These are phyloP conservation scores for Molorchus minor DNA, from an alignment of 2,888 invertebrate genomes.

Conservation along the genomic window DNA sequence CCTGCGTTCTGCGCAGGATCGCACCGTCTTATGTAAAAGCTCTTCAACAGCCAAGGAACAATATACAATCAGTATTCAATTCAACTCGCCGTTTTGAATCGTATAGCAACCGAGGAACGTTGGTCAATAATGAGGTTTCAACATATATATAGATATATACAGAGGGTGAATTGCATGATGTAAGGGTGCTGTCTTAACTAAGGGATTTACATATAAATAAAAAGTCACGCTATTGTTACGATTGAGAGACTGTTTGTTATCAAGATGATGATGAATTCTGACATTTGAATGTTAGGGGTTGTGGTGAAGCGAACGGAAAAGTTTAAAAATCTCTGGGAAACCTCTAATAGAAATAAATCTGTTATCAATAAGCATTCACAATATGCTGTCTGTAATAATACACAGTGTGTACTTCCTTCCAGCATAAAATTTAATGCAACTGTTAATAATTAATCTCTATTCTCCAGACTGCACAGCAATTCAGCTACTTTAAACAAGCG, in stretches of 20 bases:
- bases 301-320: not conserved
- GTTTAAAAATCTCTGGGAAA: not conserved
- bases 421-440: too few species aligned
- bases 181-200: conserved; percentile 19
- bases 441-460: too few species aligned
- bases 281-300: not conserved
- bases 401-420: too few species aligned
- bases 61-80: conserved; percentile 30
- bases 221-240: conserved; percentile 5
- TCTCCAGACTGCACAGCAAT: too few species aligned
- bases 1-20: not conserved
- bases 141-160: conserved; percentile 6
- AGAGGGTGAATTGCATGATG: conserved; percentile 8
- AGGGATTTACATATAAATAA: not conserved
- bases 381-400: too few species aligned
- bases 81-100: conserved; percentile 17
- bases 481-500: too few species aligned
- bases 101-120: conserved; percentile 24
- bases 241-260: not conserved
- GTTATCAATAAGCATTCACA: too few species aligned
- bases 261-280: not conserved
- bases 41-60: conserved; percentile 16
- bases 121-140: conserved; percentile 31
- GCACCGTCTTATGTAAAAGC: conserved; percentile 18
- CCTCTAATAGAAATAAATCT: too few species aligned